Conservation (phyloP, 2,888 invertebrate genomes). For the Agrochola litura region DNA sequence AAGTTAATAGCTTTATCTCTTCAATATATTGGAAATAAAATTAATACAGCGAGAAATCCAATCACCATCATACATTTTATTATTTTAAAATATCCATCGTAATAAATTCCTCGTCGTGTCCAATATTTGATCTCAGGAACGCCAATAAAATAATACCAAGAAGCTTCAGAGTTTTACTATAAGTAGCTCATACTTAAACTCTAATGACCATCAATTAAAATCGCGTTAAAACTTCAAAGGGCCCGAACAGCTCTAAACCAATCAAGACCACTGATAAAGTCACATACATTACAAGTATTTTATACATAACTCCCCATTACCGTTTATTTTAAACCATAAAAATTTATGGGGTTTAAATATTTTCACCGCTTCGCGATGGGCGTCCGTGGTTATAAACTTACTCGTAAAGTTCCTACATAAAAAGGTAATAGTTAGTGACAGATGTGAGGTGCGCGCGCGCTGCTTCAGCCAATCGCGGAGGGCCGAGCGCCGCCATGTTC, state of each 20-base stretch:
- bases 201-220: conserved; percentile 74
- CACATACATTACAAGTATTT: conserved; percentile 77
- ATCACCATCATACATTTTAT: conserved; percentile 33
- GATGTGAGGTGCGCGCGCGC: conserved; percentile 74
- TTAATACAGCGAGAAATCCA: conserved; percentile 14
- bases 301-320: conserved; percentile 79
- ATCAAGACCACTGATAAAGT: conserved; percentile 78
- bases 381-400: conserved; percentile 71
- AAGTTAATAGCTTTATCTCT: conserved; percentile 14
- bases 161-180: conserved; percentile 48
- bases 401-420: conserved; percentile 74
- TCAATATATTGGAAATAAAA: conserved; percentile 23
- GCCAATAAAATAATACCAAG: conserved; percentile 50
- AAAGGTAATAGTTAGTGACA: conserved; percentile 79
- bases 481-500: conserved; percentile 74
- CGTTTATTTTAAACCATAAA: conserved; percentile 82
- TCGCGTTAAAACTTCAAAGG: conserved; percentile 76
- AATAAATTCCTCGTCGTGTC: conserved; percentile 34
- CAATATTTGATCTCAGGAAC: conserved; percentile 50
- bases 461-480: conserved; percentile 71
- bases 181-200: conserved; percentile 65
- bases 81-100: conserved; percentile 30
- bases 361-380: conserved; percentile 80
- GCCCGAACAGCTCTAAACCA: conserved; percentile 74
- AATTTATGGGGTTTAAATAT: conserved; percentile 86